Evolutionary conservation across 1,140 invertebrate species (phyloP), one percentile per base, ranked within the genome.

Genomic region (Thereuonema tuberculata): DNA sequence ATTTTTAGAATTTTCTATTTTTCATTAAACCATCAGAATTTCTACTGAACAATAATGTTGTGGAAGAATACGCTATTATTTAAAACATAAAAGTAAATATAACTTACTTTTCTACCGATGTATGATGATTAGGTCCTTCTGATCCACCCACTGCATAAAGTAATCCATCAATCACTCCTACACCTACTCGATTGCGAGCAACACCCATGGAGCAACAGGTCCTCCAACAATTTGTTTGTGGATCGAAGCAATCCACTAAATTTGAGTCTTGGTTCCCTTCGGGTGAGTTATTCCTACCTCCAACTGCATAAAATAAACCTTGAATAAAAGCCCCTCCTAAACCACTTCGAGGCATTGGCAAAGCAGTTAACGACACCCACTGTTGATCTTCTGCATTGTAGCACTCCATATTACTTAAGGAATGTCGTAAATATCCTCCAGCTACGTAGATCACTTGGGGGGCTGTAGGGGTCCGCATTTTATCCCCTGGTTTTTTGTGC

Each of bases 91-190:
- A 9, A 12, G n/a, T 24, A 52, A 24, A 52, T 25, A 17, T 31
- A 63, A 74, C 73, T 72, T 73, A 87, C 84, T 81, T 89, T 79
- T 93, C 90, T n/a, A 91, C 89, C 54, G 84, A 84, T 67, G 82
- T 86, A 67, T 92, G 89, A 73, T 87, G 88, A 65, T 84, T 82
- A 1, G 80, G 78, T 17, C 85, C 87, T 14, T 87, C 83, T 23
- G 88, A 89, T 1, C 92, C 92, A 56, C 91, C 91, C 3, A 93
- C 84, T 28, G 90, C 90, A 71, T 94, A 95, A 50, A 95, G 76
- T 49, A 89, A 75, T 31, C 86, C 87, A 71, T 94, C 90, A 81
- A 94, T 87, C 15, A 90, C 87, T n/a, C 88, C 88, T 20, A 92
- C 88, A 20, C 89, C 89, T 2, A 92, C 85, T 63, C 90, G 79